Base-by-base conservation (phyloP, 2,888 invertebrate species). In the Amphipyra berbera region DNA sequence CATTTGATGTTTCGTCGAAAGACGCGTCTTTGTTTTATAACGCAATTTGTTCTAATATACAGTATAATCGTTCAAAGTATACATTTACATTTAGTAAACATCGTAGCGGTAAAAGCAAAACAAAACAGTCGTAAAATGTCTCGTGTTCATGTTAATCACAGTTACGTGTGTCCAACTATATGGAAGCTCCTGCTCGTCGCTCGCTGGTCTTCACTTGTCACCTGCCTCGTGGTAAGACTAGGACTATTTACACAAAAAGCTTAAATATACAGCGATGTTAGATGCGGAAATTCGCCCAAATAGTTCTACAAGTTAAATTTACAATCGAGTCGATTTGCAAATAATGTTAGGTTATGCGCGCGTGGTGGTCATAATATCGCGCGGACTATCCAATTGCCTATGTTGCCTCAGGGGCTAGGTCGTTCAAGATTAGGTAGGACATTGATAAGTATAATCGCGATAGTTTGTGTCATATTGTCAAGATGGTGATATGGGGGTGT, bases 31-130 rank as follows among this genome's bases (percentile, higher is more conserved):
- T 79, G 82, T 60, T 87, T 83, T 83, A 81, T 82, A 81, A 83
- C 88, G 88, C 82, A 84, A 86, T 86, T 80, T 86, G 70, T 83
- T 88, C 85, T 88, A 88, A 87, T 89, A 84, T 87, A 89, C 88
- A 90, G 81, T 85, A 84, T 88, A 86, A 83, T 87, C 86, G 86
- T 84, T 82, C 83, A 86, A 84, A 88, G 64, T 82, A 83, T 86
- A 89, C 87, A 90, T 86, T 73, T 76, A 73, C 84, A 87, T 90
- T 93, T 91, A 93, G 91, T 92, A 89, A 89, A 94, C 93, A 93
- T 94, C 94, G 94, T 94, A 94, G 94, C 94, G 94, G 94, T 93
- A 92, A 88, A 92, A 94, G 94, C 94, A 93, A 94, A 93, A 92
- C 93, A 94, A 93, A 93, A 93, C 92, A 91, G 88, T 90, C 86